Conservation (phyloP, 2,888 invertebrate species). For the Emmelina monodactyla region DNA sequence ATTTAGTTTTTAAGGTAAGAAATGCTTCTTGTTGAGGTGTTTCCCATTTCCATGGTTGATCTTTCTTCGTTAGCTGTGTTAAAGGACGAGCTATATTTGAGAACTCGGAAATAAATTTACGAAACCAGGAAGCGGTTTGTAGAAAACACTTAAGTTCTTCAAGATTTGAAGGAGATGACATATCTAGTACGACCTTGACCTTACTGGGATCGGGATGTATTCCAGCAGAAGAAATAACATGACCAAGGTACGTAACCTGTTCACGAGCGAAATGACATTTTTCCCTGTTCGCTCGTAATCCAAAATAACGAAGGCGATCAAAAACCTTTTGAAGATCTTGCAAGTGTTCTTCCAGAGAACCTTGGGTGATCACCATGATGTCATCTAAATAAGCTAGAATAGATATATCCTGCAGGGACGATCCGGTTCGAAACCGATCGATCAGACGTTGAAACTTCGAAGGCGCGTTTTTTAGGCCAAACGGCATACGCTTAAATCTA, state of each 20-base stretch:
- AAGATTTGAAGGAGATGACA: slow-evolving; percentile 6
- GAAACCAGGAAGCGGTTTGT: slow-evolving; percentile 12
- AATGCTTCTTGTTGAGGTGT: slow-evolving; percentile 7
- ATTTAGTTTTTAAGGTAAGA: slow-evolving; percentile 1
- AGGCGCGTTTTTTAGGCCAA: slow-evolving; percentile 23
- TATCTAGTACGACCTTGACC: background rate
- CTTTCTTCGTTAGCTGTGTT: slow-evolving; percentile 10
- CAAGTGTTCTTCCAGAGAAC: slow-evolving; percentile 5
- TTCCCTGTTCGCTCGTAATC: slow-evolving; percentile 8
- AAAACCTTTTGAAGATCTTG: slow-evolving; percentile 5
- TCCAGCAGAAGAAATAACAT: slow-evolving; percentile 11
- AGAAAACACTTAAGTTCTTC: slow-evolving; percentile 13
- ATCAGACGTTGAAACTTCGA: slow-evolving; percentile 20
- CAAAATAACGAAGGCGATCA: slow-evolving; percentile 4
- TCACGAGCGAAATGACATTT: slow-evolving; percentile 11
- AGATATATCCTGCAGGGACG: background rate
- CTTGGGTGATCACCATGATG: background rate
- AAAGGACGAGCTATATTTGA: slow-evolving; percentile 7
- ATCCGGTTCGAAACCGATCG: slow-evolving; percentile 5
- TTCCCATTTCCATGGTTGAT: slow-evolving; percentile 4
- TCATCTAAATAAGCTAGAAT: background rate
- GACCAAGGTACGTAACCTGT: slow-evolving; percentile 12
- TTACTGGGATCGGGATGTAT: slow-evolving; percentile 14
- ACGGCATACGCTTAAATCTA: slow-evolving; percentile 22
- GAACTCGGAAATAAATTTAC: slow-evolving; percentile 12